Evolutionary conservation across 2,888 invertebrate species (phyloP).

Genomic region (Griposia aprilina): DNA sequence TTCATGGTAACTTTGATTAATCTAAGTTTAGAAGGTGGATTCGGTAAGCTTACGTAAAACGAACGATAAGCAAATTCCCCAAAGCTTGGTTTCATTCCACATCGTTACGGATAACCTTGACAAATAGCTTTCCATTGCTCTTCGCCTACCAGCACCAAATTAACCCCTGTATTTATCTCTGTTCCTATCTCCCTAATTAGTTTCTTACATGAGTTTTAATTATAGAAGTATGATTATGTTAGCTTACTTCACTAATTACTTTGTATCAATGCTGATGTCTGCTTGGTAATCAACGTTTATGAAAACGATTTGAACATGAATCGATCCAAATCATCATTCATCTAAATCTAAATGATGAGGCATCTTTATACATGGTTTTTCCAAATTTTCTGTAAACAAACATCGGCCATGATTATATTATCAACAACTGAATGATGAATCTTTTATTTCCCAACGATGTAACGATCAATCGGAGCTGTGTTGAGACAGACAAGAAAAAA

Average conservation of each 20-base stretch:
- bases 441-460: not conserved
- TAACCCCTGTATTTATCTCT: not conserved
- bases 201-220: not conserved
- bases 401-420: not conserved
- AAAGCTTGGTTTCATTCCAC: not conserved
- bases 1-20: not conserved
- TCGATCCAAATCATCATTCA: not conserved
- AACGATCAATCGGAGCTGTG: not conserved
- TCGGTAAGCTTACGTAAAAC: not conserved
- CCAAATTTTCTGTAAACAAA: not conserved
- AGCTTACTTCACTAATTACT: not conserved
- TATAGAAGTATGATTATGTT: not conserved
- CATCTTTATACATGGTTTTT: not conserved
- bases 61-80: not conserved
- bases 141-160: not conserved
- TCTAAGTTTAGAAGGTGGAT: not conserved
- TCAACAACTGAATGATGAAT: not conserved
- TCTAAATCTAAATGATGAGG: not conserved
- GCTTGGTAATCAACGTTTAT: not conserved
- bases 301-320: no score
- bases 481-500: conserved; percentile 12
- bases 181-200: not conserved
- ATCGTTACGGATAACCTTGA: not conserved
- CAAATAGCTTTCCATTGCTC: conserved; percentile 5
- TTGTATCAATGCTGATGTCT: not conserved